These are phyloP conservation scores for Anas platyrhynchos DNA, from an alignment of 2,113 vertebrate species.

Conservation along the genomic window DNA sequence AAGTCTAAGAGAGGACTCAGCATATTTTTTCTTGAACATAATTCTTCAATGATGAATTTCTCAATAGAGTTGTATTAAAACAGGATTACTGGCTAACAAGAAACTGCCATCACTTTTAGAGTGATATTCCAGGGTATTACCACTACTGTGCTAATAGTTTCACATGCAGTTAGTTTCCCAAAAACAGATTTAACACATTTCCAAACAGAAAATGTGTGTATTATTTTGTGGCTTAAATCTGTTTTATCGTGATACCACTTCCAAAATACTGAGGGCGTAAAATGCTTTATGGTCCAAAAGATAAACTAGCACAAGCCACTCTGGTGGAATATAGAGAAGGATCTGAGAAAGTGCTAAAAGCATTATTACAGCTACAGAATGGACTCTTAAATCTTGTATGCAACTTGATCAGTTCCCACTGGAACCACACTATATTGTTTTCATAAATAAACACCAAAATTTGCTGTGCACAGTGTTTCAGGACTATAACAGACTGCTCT, in stretches of 20 bases:
- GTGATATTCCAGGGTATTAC: not conserved
- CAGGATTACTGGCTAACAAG: not conserved
- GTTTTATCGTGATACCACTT: constrained; percentile 27
- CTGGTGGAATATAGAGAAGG: not conserved
- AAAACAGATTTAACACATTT: constrained; percentile 17
- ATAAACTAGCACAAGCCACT: constrained; percentile 11
- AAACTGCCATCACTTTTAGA: not conserved
- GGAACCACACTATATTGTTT: constrained; percentile 35
- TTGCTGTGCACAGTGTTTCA: constrained; percentile 33
- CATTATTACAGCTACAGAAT: constrained; percentile 47
- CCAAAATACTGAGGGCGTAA: constrained; percentile 51
- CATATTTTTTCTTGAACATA: not conserved
- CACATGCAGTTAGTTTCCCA: not conserved
- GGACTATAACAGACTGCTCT: not conserved
- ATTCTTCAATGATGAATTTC: not conserved
- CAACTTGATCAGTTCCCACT: constrained; percentile 53
- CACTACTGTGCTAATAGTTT: not conserved
- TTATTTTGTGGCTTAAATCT: constrained; percentile 34
- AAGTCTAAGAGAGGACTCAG: not conserved
- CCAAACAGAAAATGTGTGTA: not conserved
- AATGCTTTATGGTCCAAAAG: constrained; percentile 45
- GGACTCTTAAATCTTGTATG: constrained; percentile 63
- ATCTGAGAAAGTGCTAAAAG: constrained; percentile 53
- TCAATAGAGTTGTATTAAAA: not conserved
- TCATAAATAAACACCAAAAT: constrained; percentile 49